A percentile compares a stretch with the other conserved stretches of the same genome.
Evolutionary conservation across 2,888 invertebrate species (phyloP).

Genomic region (Marasmarcha lunaedactyla): DNA sequence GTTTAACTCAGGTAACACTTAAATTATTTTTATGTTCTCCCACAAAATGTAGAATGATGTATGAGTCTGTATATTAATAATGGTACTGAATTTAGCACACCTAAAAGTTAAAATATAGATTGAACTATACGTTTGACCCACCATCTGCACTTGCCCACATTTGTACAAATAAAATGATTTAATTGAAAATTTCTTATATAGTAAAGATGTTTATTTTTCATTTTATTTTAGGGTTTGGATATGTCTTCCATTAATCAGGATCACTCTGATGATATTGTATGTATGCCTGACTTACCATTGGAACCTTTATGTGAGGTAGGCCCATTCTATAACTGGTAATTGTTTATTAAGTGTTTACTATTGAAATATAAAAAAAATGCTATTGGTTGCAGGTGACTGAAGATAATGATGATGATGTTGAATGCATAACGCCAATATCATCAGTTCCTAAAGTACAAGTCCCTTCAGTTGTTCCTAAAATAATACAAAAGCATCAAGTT

Average conservation of each 20-base stretch:
- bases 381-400: constrained; percentile 39
- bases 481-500: constrained; percentile 10
- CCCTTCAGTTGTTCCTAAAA: constrained; percentile 25
- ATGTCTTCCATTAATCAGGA: constrained; percentile 30
- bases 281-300: constrained; percentile 71
- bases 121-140: no score
- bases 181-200: not conserved
- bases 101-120: no score
- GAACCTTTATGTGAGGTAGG: constrained; percentile 58
- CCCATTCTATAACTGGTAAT: not conserved
- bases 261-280: constrained; percentile 67
- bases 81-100: no score
- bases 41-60: no score
- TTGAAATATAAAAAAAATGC: constrained; percentile 1
- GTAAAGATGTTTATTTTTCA: not conserved
- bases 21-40: no score
- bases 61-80: no score
- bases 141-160: no score
- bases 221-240: constrained; percentile 43
- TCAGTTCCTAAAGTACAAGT: constrained; percentile 27
- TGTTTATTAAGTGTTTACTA: constrained; percentile 5
- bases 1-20: constrained; percentile 48
- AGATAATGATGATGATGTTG: constrained; percentile 58
- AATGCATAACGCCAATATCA: constrained; percentile 55
- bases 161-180: no score